Conservation (phyloP, 2,113 vertebrate species). For the Acanthisitta chloris region DNA sequence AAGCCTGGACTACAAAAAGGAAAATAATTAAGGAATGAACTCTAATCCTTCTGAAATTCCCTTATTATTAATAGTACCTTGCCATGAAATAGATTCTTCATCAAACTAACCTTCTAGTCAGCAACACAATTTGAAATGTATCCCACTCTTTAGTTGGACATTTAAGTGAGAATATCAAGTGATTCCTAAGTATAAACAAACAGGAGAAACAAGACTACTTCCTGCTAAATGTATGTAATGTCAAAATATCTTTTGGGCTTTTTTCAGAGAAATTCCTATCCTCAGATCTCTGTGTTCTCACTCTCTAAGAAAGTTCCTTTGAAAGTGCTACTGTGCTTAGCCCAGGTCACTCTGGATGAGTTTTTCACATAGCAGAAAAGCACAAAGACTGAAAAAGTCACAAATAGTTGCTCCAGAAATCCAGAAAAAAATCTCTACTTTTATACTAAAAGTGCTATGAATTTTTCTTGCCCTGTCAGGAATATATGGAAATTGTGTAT, state of each 20-base stretch:
- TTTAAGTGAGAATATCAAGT: background rate
- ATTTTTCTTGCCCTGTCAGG: background rate
- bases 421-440: background rate
- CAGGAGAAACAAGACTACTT: background rate
- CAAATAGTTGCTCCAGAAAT: background rate
- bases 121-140: background rate
- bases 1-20: background rate
- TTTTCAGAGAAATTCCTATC: background rate
- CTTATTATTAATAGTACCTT: background rate
- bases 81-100: background rate
- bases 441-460: background rate
- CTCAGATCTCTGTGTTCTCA: constrained; percentile 4
- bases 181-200: constrained; percentile 3
- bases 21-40: background rate
- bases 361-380: background rate
- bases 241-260: background rate
- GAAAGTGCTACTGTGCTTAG: background rate
- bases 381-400: background rate
- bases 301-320: background rate
- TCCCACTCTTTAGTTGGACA: background rate
- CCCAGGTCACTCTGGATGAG: background rate
- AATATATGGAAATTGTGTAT: background rate
- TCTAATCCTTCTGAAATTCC: background rate
- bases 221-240: background rate
- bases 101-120: background rate